These are phyloP conservation scores for Xenopus laevis DNA, from an alignment of 2,113 vertebrate species.

Conservation along the genomic window DNA sequence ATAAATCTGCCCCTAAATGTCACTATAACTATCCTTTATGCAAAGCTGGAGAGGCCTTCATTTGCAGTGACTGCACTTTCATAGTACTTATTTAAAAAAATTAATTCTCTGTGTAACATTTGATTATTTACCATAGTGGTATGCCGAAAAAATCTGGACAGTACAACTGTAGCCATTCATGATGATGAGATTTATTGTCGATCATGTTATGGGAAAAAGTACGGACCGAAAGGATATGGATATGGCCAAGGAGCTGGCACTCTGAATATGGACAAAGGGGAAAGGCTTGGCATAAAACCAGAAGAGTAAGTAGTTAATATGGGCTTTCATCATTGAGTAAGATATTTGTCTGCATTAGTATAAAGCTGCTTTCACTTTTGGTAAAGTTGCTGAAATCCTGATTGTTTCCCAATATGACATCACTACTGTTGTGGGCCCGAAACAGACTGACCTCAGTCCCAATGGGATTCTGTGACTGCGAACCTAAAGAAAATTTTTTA, in stretches of 20 bases:
- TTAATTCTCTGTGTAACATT: too few species aligned
- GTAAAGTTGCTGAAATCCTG: too few species aligned
- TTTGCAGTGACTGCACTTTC: not conserved
- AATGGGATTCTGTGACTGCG: too few species aligned
- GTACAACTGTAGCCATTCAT: conserved; percentile 85
- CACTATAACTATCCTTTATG: not conserved
- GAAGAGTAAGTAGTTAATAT: conserved; percentile 71
- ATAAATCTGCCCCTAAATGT: too few species aligned
- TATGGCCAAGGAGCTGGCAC: conserved; percentile 89
- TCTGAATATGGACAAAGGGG: conserved; percentile 88
- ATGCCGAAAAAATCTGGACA: conserved; percentile 89
- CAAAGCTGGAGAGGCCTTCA: too few species aligned
- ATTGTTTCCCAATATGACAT: too few species aligned
- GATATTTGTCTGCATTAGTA: too few species aligned
- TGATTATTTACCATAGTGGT: conserved; percentile 69
- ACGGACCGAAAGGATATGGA: conserved; percentile 88
- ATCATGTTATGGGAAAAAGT: conserved; percentile 92
- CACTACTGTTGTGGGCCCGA: too few species aligned
- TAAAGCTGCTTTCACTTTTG: too few species aligned
- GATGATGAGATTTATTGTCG: conserved; percentile 90
- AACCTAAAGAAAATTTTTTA: too few species aligned
- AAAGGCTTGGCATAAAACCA: conserved; percentile 87
- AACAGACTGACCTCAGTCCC: too few species aligned
- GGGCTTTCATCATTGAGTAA: too few species aligned
- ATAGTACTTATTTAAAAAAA: not conserved